phyloP scores from a whole-genome alignment of 2,113 vertebrate genomes.

The Tricholaema leucomelas region DNA sequence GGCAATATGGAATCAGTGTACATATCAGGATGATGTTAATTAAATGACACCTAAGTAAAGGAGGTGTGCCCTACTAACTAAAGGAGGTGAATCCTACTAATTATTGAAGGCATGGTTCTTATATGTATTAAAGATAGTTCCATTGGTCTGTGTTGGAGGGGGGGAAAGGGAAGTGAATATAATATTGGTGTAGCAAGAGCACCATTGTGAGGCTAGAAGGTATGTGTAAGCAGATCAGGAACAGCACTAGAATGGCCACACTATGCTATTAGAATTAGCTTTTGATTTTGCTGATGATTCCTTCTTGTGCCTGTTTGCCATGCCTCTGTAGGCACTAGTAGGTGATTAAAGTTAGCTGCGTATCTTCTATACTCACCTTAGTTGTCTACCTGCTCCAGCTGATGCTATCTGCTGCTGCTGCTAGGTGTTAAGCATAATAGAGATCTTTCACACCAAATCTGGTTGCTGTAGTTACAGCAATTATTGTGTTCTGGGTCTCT shows the following conservation, averaged over 20 bases:
- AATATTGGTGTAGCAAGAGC: not conserved
- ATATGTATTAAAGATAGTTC: not conserved
- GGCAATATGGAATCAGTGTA: not conserved
- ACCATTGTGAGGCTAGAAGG: not conserved
- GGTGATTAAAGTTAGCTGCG: constrained; percentile 35
- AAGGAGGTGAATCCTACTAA: not conserved
- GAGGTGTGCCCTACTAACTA: not conserved
- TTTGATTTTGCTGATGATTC: constrained; percentile 15
- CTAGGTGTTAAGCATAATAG: constrained; percentile 1
- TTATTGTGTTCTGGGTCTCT: constrained; percentile 46
- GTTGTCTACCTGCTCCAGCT: constrained; percentile 15
- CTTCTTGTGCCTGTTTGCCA: not conserved
- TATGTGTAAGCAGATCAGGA: not conserved
- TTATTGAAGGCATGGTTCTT: not conserved
- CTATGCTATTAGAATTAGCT: not conserved
- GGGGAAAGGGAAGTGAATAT: not conserved
- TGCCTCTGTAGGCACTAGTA: not conserved
- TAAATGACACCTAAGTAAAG: not conserved
- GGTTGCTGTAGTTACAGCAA: constrained; percentile 64
- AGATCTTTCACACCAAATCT: constrained; percentile 17
- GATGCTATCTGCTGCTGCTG: constrained; percentile 5
- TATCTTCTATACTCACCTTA: not conserved
- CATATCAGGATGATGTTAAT: not conserved
- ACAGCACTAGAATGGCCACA: not conserved
- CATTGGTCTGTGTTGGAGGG: not conserved